Evolutionary conservation across 2,113 vertebrate species (phyloP), one percentile per base, ranked within the genome.

Genomic region (Todiramphus chloris): DNA sequence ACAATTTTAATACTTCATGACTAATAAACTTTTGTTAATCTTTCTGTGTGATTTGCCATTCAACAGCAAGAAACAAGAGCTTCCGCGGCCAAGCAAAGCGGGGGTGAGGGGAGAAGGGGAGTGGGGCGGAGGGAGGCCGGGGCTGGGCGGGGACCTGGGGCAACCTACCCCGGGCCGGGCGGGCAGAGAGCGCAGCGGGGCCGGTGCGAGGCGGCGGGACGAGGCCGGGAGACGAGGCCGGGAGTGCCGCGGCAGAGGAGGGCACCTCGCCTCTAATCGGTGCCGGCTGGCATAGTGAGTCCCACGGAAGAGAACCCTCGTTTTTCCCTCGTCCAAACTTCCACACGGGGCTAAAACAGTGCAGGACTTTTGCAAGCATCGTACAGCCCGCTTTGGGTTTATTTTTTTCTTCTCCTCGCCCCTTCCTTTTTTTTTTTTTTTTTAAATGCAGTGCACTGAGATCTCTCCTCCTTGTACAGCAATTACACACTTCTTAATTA

Each of bases 21-120:
- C 64, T 90, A 97, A 97, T 96, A 97, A 97, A 97, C 77, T 95
- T 97, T 96, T 96, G 96, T 97, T 96, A 94, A 96, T 95, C 89
- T 97, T 93, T 97, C 89, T 78, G 95, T 11, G 63, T 91, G 70
- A 55, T 85, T 93, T n/a, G 46, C 59, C 50, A 87, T 88, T 92
- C 8, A 75, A 58, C 64, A 51, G 30, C 2, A 1, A 33, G 27
- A 16, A 11, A 15, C 4, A 2, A 13, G 13, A 23, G 48, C 58
- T 17, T 76, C 18, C 2, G 4, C 11, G 5, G 46, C 3, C 6
- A 41, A 28, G 37, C 13, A 25, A 9, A 24, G 44, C 33, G 9
- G 33, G 14, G 30, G 6, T 5, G 9, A 15, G 10, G 44, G 10
- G 13, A 2, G 37, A 7, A 11, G 24, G 35, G 48, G 5, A 31